Evolutionary conservation across 2,113 vertebrate species (phyloP).

Genomic region (Corythornis vintsioides): DNA sequence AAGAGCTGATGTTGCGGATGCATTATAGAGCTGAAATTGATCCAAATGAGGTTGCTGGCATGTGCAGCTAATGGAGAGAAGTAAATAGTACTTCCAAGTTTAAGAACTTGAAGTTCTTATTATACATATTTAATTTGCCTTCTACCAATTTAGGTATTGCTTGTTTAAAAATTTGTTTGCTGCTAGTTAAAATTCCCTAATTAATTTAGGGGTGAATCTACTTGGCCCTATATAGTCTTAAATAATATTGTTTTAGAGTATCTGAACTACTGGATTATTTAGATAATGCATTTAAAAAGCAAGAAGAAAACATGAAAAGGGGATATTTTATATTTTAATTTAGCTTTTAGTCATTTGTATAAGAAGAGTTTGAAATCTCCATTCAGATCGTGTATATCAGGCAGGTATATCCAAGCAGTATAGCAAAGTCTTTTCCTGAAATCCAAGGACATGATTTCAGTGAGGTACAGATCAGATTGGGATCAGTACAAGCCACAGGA

Average conservation of each 20-base stretch:
- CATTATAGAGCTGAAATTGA: neutral
- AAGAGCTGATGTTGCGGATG: neutral
- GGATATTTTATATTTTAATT: neutral
- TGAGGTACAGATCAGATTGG: neutral
- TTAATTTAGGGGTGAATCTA: neutral
- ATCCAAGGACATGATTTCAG: neutral
- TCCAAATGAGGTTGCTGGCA: slow-evolving; percentile 1
- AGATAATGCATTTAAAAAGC: neutral
- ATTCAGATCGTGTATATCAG: neutral
- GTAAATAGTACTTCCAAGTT: neutral
- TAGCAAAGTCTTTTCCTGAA: neutral
- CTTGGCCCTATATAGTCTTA: neutral
- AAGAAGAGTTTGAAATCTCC: neutral
- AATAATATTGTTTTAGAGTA: neutral
- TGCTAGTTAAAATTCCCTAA: slow-evolving; percentile 1
- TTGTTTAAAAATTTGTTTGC: neutral
- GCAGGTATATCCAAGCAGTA: neutral
- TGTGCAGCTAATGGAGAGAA: neutral
- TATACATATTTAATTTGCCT: neutral
- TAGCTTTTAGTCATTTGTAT: neutral
- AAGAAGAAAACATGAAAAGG: neutral
- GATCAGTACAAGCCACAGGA: neutral
- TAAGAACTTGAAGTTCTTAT: neutral
- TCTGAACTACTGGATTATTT: neutral
- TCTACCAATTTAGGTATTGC: neutral